Percentiles rank a stretch among this genome's conserved stretches.
phyloP scores from a whole-genome alignment of 2,113 vertebrate genomes.

The Petaurus breviceps region DNA sequence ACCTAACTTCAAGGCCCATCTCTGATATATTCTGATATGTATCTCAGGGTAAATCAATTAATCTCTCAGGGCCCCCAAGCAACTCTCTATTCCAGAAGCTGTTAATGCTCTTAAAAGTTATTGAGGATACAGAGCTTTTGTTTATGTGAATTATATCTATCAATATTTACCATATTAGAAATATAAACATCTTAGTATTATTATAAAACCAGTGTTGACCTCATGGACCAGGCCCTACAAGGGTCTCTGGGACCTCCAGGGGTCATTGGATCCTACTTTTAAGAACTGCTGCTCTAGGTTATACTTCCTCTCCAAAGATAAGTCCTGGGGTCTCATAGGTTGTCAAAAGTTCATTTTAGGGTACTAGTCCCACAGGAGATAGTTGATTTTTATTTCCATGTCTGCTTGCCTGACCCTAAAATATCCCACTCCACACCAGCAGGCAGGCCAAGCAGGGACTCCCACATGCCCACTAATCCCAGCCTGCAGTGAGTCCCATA shows the following conservation, averaged over 20 bases:
- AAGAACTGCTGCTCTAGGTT: not conserved
- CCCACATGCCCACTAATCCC: too few relatives aligned
- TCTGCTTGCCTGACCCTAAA: not conserved
- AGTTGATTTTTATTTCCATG: not conserved
- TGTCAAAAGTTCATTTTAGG: not conserved
- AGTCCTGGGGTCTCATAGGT: not conserved
- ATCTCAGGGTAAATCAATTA: not conserved
- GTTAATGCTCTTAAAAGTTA: not conserved
- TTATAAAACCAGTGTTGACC: not conserved
- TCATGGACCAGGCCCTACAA: not conserved
- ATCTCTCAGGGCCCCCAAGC: not conserved
- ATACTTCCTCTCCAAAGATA: not conserved
- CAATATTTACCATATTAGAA: not conserved
- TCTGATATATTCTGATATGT: not conserved
- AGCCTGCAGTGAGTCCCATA: not conserved
- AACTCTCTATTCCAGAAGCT: not conserved
- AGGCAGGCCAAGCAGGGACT: not conserved
- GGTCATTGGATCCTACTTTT: not conserved
- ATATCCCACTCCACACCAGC: not conserved
- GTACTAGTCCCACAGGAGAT: not conserved
- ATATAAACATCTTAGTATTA: not conserved
- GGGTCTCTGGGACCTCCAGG: not conserved
- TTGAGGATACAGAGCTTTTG: not conserved
- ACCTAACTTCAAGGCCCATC: not conserved
- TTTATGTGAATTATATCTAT: not conserved